Evolutionary conservation across 2,797 vertebrate genomes (phyloP).

Genomic region (Acrocephalus scirpaceus): DNA sequence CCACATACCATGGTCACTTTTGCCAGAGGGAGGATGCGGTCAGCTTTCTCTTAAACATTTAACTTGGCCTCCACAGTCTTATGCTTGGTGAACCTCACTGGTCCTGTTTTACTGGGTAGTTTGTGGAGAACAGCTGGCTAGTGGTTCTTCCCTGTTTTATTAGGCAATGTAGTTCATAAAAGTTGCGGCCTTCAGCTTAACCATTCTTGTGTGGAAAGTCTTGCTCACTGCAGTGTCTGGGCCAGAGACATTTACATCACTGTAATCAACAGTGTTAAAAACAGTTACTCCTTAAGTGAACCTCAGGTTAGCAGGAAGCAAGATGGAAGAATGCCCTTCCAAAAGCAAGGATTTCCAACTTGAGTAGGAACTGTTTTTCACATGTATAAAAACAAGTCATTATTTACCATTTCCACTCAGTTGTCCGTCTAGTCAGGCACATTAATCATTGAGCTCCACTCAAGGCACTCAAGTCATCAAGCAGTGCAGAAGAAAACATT

Average conservation of each 20-base stretch:
- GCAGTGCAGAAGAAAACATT: background rate
- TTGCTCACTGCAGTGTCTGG: background rate
- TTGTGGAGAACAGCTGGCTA: constrained; percentile 38
- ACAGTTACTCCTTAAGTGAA: constrained; percentile 32
- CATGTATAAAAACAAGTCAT: constrained; percentile 6
- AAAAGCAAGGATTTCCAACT: constrained; percentile 45
- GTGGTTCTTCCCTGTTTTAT: constrained; percentile 45
- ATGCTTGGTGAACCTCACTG: constrained; percentile 48
- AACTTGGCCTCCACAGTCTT: constrained; percentile 19
- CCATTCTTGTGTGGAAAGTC: constrained; percentile 52
- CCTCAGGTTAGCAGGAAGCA: constrained; percentile 45
- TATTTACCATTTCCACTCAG: constrained; percentile 51
- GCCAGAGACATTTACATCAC: constrained; percentile 44
- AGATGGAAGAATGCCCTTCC: constrained; percentile 27
- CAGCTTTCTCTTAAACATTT: constrained; percentile 47
- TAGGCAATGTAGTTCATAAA: constrained; percentile 54
- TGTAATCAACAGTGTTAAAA: constrained; percentile 16
- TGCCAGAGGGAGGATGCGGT: background rate
- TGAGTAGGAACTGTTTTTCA: background rate
- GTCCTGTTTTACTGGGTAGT: constrained; percentile 33
- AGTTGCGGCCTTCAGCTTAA: constrained; percentile 29
- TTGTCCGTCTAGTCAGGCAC: background rate
- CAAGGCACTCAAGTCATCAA: background rate
- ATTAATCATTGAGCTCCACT: constrained; percentile 27
- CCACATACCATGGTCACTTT: background rate